Percentiles rank a stretch among this genome's conserved stretches.
Conservation (phyloP, 2,113 vertebrate species). For the Otolemur garnettii region DNA sequence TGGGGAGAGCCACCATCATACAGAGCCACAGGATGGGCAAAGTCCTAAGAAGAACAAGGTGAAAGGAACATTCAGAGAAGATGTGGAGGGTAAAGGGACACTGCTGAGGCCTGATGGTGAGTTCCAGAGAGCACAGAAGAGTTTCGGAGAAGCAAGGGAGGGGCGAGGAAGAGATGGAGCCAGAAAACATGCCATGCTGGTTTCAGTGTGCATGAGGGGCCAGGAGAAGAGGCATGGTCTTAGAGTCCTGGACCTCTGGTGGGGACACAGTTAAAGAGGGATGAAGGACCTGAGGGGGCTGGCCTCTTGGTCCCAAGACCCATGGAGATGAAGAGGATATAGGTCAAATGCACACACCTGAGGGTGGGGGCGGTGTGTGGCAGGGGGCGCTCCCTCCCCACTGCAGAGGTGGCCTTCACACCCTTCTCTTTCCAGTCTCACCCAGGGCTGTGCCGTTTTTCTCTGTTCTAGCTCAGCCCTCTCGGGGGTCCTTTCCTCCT, state of each 20-base stretch:
- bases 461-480: background rate
- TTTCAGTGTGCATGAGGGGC: background rate
- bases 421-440: background rate
- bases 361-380: accelerated
- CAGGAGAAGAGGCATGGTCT: background rate
- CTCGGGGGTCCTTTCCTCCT: background rate
- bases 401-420: accelerated
- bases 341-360: accelerated
- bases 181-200: background rate
- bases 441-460: background rate
- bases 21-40: background rate
- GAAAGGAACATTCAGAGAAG: background rate
- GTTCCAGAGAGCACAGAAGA: background rate
- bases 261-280: background rate
- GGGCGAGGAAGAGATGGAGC: background rate
- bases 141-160: background rate
- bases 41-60: background rate
- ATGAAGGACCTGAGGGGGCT: background rate
- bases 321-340: accelerated
- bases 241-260: background rate
- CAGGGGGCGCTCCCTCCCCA: accelerated
- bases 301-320: no score
- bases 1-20: background rate
- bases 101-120: background rate
- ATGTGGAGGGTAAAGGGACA: background rate